phyloP scores from a whole-genome alignment of 30 jellyfish, hydroid and myxozoan species.

The Catostylus mosaicus region DNA sequence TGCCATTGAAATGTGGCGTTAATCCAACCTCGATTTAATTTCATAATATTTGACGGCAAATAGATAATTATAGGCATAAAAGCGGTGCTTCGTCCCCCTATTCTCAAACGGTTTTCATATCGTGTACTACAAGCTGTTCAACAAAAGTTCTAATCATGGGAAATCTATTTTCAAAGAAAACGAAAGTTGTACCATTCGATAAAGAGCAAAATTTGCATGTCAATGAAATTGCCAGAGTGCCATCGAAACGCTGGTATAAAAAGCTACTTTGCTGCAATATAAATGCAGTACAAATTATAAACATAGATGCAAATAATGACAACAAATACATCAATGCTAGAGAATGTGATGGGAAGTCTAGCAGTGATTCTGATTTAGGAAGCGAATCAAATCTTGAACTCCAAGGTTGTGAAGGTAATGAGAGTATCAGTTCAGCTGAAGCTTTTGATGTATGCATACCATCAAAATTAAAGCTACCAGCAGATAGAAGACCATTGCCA shows the following conservation, averaged over 20 bases:
- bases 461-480: not conserved
- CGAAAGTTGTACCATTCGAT: slow-evolving; percentile 1
- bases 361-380: not conserved
- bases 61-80: too few species aligned
- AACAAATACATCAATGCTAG: not conserved
- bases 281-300: not conserved
- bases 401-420: not conserved
- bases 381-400: not conserved
- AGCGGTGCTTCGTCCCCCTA: too few species aligned
- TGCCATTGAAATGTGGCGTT: too few species aligned
- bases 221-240: not conserved
- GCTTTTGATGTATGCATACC: not conserved
- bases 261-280: not conserved
- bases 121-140: not conserved
- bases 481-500: not conserved
- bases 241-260: not conserved
- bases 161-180: slow-evolving; percentile 5
- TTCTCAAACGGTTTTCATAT: not conserved
- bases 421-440: not conserved
- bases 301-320: not conserved
- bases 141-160: not conserved
- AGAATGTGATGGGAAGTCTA: not conserved
- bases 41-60: too few species aligned
- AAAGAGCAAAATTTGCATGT: not conserved
- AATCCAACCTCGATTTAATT: too few species aligned